phyloP scores from a whole-genome alignment of 2,113 vertebrate genomes.

The Siniperca knerii region DNA sequence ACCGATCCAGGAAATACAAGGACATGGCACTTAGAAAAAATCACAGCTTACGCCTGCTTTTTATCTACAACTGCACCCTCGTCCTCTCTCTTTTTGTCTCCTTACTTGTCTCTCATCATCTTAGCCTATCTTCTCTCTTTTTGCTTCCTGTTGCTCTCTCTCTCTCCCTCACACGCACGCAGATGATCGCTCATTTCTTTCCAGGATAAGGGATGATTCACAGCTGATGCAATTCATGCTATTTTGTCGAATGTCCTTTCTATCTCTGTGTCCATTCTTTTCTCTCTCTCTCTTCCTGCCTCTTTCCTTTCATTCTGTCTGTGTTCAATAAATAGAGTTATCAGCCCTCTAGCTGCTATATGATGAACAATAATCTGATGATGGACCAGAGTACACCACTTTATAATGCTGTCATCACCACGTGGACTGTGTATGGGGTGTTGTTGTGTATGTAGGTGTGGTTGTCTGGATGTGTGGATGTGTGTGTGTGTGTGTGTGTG shows the following conservation, averaged over 20 bases:
- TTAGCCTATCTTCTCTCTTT: not conserved
- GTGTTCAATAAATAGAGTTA: constrained; percentile 6
- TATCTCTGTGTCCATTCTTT: constrained; percentile 9
- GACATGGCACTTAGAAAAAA: constrained; percentile 12
- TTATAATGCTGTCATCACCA: constrained; percentile 6
- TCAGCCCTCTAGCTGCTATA: constrained; percentile 20
- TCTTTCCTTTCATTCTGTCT: not conserved
- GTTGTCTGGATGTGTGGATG: not conserved
- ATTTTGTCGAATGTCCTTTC: constrained; percentile 32
- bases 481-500: not conserved
- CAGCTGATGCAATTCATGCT: constrained; percentile 30
- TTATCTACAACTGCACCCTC: constrained; percentile 8
- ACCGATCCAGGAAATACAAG: constrained; percentile 12
- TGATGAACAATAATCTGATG: constrained; percentile 44
- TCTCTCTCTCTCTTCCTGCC: not conserved
- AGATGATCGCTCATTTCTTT: constrained; percentile 22
- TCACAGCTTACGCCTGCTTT: constrained; percentile 23
- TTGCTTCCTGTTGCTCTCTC: not conserved
- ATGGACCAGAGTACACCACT: constrained; percentile 23
- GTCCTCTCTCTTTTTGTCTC: not conserved
- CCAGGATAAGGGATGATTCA: constrained; percentile 43
- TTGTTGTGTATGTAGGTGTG: not conserved
- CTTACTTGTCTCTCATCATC: constrained; percentile 30
- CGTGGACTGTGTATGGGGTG: not conserved
- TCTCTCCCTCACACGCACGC: not conserved